Evolutionary conservation across 2,797 vertebrate species (phyloP).

Genomic region (Siniperca undulata): DNA sequence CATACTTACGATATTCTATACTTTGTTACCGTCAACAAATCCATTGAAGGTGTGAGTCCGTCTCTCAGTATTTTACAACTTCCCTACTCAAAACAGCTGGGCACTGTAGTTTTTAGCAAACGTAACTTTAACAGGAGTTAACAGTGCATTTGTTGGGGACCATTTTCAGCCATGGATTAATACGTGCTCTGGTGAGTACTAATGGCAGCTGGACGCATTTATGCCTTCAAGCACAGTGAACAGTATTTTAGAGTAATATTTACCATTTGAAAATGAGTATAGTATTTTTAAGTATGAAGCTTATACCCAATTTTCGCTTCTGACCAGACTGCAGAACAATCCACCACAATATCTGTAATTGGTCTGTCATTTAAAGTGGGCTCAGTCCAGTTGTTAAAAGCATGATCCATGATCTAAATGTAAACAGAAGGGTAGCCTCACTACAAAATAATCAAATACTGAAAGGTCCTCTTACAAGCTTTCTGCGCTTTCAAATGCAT

Average conservation of each 20-base stretch:
- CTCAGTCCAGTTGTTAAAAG: neutral
- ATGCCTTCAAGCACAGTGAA: too few relatives aligned
- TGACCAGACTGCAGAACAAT: neutral
- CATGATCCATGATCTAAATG: neutral
- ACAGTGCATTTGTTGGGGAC: neutral
- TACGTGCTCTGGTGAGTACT: neutral
- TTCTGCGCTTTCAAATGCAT: neutral
- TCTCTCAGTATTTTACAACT: too few relatives aligned
- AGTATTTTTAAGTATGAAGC: neutral
- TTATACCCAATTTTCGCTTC: neutral
- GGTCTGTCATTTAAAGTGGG: neutral
- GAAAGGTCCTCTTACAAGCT: neutral
- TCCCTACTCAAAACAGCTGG: too few relatives aligned
- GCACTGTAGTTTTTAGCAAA: too few relatives aligned
- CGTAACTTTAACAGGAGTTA: too few relatives aligned
- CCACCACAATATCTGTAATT: neutral
- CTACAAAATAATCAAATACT: neutral
- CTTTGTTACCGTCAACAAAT: neutral
- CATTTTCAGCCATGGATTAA: neutral
- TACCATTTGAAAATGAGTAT: neutral
- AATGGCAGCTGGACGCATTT: neutral
- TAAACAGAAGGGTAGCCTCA: neutral
- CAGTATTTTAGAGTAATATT: too few relatives aligned
- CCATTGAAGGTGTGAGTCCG: neutral
- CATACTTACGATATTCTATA: too few relatives aligned